Conservation (phyloP, 1,140 invertebrate species). For the Drosophila mauritiana region DNA sequence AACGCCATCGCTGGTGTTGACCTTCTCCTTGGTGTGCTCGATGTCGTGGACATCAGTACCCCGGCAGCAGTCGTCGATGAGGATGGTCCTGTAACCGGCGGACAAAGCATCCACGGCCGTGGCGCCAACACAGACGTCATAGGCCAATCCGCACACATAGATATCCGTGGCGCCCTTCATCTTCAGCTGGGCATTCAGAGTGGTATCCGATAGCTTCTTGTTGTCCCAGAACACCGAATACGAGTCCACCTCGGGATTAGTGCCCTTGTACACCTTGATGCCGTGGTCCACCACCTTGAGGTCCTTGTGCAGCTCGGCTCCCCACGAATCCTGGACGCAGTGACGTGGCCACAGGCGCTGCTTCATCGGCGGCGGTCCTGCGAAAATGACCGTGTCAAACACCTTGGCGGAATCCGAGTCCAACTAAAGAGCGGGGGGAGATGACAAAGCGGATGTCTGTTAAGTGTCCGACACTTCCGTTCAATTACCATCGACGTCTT, state of each 20-base stretch:
- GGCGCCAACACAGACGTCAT: constrained; percentile 98
- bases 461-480: constrained; percentile 33
- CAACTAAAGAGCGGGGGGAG: constrained; percentile 73
- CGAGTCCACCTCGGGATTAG: constrained; percentile 97
- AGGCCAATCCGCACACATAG: constrained; percentile 97
- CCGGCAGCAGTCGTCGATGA: constrained; percentile 95
- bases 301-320: constrained; percentile 96
- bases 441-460: not conserved
- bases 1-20: constrained; percentile 90
- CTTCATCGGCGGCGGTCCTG: constrained; percentile 91
- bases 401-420: constrained; percentile 91
- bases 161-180: constrained; percentile 94
- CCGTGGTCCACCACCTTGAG: constrained; percentile 92
- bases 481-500: constrained; percentile 57
- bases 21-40: constrained; percentile 91
- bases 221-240: constrained; percentile 99
- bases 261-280: constrained; percentile 96
- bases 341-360: constrained; percentile 97
- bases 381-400: constrained; percentile 96
- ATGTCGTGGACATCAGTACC: constrained; percentile 95
- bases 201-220: constrained; percentile 94
- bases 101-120: constrained; percentile 94
- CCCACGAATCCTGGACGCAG: constrained; percentile 97
- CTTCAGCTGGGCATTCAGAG: constrained; percentile 92
- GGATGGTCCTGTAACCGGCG: constrained; percentile 94